Evolutionary conservation across 2,888 invertebrate species (phyloP), one percentile per base, ranked within the genome.

Genomic region (Platypus cylindrus): DNA sequence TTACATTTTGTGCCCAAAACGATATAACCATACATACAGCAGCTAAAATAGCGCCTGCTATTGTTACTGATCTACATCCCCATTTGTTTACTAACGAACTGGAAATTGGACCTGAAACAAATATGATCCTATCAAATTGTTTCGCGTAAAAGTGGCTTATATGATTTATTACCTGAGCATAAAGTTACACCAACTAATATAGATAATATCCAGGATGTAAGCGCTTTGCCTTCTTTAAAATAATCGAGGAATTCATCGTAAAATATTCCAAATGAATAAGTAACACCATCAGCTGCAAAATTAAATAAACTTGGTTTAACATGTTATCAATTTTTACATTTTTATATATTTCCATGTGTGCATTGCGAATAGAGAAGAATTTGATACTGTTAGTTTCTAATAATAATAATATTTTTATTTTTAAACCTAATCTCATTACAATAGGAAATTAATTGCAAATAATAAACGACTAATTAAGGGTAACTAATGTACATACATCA

Each of bases 241-340:
- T 87, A 83, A 40, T 70, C 65, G 47, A 89, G 66, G 56, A 95
- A 82, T 61, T 89, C 84, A 45, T 77, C 72, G 63, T 86, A 84
- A 64, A 95, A 87, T 41, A 95, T 78, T 34, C 97, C 97, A 61
- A 95, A 95, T 11, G 94, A 90, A 66, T 97, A 97, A 32, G 94
- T 95, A 60, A 97, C 85, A 38, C 97, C 97, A 63, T 97, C 97
- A 48, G 93, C 94, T 80, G 77, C 48, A 75, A 75, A 30, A 37
- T n/a, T n/a, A n/a, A n/a, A n/a, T n/a, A n/a, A n/a, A n/a, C n/a
- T n/a, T n/a, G n/a, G n/a, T n/a, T n/a, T n/a, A n/a, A n/a, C n/a
- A n/a, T n/a, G n/a, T n/a, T n/a, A n/a, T n/a, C n/a, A n/a, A n/a
- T n/a, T n/a, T n/a, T n/a, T n/a, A n/a, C n/a, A n/a, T n/a, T n/a